phyloP scores from a whole-genome alignment of 2,888 invertebrate species.

The Tetramorium bicarinatum region DNA sequence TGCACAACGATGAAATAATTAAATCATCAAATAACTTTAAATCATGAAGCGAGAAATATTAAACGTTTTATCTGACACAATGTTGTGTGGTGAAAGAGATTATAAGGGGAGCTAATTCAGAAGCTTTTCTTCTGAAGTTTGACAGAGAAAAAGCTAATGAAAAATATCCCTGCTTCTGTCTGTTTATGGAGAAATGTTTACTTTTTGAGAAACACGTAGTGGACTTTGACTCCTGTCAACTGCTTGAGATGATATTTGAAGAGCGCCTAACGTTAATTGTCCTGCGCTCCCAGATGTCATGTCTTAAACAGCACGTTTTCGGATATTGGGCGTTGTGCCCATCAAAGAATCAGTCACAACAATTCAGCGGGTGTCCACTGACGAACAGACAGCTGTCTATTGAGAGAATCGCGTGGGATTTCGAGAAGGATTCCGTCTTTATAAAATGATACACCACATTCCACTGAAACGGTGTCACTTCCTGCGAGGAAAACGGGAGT shows the following conservation, averaged over 20 bases:
- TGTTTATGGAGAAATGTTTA: slow-evolving; percentile 5
- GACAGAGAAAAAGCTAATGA: not conserved
- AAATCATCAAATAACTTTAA: slow-evolving; percentile 8
- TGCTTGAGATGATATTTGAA: slow-evolving; percentile 52
- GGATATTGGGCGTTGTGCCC: slow-evolving; percentile 74
- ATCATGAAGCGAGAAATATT: not conserved
- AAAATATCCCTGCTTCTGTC: slow-evolving; percentile 1
- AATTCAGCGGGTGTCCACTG: slow-evolving; percentile 74
- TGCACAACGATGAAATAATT: not conserved
- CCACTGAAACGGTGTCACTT: slow-evolving; percentile 61
- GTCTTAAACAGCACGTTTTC: slow-evolving; percentile 67
- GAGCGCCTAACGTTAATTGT: slow-evolving; percentile 63
- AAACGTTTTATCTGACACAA: not conserved
- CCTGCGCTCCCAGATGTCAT: slow-evolving; percentile 59
- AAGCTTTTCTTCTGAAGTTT: slow-evolving; percentile 3
- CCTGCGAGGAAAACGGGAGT: slow-evolving; percentile 41
- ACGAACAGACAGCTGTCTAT: slow-evolving; percentile 74
- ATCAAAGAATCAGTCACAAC: slow-evolving; percentile 80
- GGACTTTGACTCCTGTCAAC: slow-evolving; percentile 40
- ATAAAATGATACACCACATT: slow-evolving; percentile 58
- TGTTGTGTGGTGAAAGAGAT: not conserved
- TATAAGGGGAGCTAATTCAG: not conserved
- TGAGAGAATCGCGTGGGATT: slow-evolving; percentile 56
- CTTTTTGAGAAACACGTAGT: not conserved
- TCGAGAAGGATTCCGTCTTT: slow-evolving; percentile 62